phyloP scores from a whole-genome alignment of 2,888 invertebrate genomes.

The Aspidiotus rigidus region DNA sequence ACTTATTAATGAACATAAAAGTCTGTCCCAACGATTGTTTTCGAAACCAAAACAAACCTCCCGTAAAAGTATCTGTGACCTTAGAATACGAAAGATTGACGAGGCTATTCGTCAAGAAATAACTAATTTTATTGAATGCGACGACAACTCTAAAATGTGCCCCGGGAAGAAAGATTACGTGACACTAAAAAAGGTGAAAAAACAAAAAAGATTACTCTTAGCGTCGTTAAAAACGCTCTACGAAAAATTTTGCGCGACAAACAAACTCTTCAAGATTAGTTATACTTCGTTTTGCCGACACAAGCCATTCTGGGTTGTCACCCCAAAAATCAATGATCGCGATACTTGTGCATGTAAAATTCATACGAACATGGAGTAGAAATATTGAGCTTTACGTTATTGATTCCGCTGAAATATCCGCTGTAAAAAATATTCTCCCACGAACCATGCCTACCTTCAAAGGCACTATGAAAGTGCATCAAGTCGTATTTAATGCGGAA shows the following conservation, averaged over 20 bases:
- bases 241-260: constrained; percentile 33
- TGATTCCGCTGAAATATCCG: background rate
- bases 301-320: constrained; percentile 37
- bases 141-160: constrained; percentile 35
- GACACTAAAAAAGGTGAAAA: constrained; percentile 34
- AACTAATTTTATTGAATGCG: constrained; percentile 35
- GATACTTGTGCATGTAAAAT: constrained; percentile 36
- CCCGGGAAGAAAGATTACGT: constrained; percentile 37
- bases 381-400: background rate
- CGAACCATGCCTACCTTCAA: background rate
- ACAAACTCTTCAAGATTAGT: constrained; percentile 22
- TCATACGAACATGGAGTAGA: constrained; percentile 32
- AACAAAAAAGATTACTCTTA: constrained; percentile 27
- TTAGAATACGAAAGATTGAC: background rate
- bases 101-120: background rate
- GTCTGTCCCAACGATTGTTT: constrained; percentile 1
- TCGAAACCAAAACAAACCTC: background rate
- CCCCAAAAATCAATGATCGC: constrained; percentile 33
- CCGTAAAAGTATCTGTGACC: background rate
- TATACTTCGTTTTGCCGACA: constrained; percentile 36
- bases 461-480: constrained; percentile 2
- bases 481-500: background rate
- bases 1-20: constrained; percentile 1
- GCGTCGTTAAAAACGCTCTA: constrained; percentile 34
- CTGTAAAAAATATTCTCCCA: background rate